These are phyloP conservation scores for Rhopalosiphum padi DNA, from an alignment of 1,140 invertebrate genomes.

Conservation along the genomic window DNA sequence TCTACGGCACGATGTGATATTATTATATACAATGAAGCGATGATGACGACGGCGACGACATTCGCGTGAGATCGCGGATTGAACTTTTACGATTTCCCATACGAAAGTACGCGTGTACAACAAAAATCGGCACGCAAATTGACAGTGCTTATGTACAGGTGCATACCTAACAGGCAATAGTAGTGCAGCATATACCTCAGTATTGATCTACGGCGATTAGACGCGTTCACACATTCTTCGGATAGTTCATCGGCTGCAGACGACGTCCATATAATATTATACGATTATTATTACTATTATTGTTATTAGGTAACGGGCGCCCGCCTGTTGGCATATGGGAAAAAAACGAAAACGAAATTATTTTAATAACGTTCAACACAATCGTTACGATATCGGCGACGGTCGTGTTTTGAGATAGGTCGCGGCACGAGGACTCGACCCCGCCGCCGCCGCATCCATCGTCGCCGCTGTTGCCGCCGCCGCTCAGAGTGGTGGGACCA, in stretches of 20 bases:
- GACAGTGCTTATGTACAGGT: neutral
- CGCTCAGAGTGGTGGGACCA: constrained; percentile 28
- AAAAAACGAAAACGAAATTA: constrained; percentile 28
- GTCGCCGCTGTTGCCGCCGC: neutral
- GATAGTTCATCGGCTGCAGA: neutral
- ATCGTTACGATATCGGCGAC: neutral
- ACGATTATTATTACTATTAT: neutral
- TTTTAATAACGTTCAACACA: neutral
- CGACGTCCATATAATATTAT: neutral
- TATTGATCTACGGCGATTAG: neutral
- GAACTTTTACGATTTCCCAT: neutral
- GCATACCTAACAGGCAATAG: neutral
- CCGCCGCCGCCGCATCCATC: neutral
- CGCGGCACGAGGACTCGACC: constrained; percentile 7
- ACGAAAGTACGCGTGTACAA: neutral
- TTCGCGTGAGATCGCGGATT: neutral
- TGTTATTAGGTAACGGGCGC: neutral
- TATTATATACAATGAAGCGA: neutral
- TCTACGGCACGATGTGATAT: neutral
- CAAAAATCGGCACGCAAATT: neutral
- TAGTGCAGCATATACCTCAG: neutral
- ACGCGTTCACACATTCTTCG: neutral
- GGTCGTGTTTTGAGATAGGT: neutral
- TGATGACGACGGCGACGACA: neutral
- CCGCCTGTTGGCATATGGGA: neutral